Evolutionary conservation across 2,113 vertebrate species (phyloP).

Genomic region (Microtus montanus): DNA sequence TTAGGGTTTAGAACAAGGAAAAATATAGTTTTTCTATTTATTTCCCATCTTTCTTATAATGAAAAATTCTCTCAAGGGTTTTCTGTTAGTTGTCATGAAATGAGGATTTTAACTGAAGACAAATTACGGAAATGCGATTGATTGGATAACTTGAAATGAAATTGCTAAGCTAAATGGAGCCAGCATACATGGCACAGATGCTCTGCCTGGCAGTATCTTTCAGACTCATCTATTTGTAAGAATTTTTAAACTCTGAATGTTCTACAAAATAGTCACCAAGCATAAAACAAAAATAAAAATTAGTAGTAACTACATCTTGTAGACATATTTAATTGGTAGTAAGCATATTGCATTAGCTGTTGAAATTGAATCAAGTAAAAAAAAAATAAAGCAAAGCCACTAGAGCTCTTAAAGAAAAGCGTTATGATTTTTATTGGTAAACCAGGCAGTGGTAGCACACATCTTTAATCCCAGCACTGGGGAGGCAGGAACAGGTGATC

Average conservation of each 20-base stretch:
- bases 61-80: slow-evolving; percentile 70
- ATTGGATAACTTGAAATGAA: slow-evolving; percentile 39
- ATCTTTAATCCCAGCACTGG: too few species aligned
- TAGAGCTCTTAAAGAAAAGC: neutral
- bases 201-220: neutral
- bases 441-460: too few species aligned
- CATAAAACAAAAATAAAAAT: slow-evolving; percentile 40
- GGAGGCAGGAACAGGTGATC: too few species aligned
- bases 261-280: neutral
- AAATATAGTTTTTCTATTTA: slow-evolving; percentile 32
- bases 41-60: slow-evolving; percentile 35
- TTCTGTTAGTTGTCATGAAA: slow-evolving; percentile 69
- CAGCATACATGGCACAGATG: neutral
- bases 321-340: slow-evolving; percentile 47
- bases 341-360: neutral
- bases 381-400: neutral
- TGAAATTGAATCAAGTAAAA: slow-evolving; percentile 26
- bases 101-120: slow-evolving; percentile 47
- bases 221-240: neutral
- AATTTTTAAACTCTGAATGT: slow-evolving; percentile 43
- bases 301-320: slow-evolving; percentile 6
- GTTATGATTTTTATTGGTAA: neutral
- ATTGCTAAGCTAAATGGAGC: slow-evolving; percentile 32
- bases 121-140: slow-evolving; percentile 45
- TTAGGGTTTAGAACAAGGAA: slow-evolving; percentile 7